Evolutionary conservation across 2,888 invertebrate genomes (phyloP), one percentile per base, ranked within the genome.

Genomic region (Dolichopus griseipennis): DNA sequence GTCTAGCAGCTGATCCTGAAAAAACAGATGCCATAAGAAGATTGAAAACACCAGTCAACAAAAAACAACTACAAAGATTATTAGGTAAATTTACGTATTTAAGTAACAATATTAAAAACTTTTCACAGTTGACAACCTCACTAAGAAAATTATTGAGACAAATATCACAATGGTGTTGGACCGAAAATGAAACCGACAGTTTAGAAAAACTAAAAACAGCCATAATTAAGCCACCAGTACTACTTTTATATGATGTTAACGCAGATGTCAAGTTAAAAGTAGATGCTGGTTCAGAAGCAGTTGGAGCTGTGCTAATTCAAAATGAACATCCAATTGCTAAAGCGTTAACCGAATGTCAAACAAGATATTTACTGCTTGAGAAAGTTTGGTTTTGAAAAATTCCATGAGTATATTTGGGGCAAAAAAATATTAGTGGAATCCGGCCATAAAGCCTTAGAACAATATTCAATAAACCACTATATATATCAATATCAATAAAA

Each of bases 1-100:
- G 72, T 12, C 68, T 72, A 12, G 20, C 34, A 22, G 37, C 70
- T 15, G 73, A 72, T 66, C 20, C 34, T n/a, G 67, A 70, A n/a
- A 69, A 71, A 66, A 43, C 70, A 15, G 66, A 65, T 61, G 71
- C 67, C 52, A 71, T 71, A 33, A 41, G 66, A 34, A 64, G 67
- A 37, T n/a, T 71, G 22, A 66, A 66, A 67, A 22, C 21, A 27
- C 73, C 71, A 33, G n/a, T 20, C 9, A 62, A 62, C 20, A 20
- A 20, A 62, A n/a, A 62, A 62, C 9, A 62, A 21, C n/a, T 62
- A 21, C 62, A 62, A 21, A 62, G 62, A 21, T n/a, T 62, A 9
- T 20, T 62, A 62, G 62, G 20, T 62, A 62, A 62, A 62, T 62
- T 62, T 21, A 62, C 10, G 9, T 62, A 62, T 62, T 21, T 62